phyloP scores from a whole-genome alignment of 2,888 invertebrate species.

The Alviniconcha strummeri region DNA sequence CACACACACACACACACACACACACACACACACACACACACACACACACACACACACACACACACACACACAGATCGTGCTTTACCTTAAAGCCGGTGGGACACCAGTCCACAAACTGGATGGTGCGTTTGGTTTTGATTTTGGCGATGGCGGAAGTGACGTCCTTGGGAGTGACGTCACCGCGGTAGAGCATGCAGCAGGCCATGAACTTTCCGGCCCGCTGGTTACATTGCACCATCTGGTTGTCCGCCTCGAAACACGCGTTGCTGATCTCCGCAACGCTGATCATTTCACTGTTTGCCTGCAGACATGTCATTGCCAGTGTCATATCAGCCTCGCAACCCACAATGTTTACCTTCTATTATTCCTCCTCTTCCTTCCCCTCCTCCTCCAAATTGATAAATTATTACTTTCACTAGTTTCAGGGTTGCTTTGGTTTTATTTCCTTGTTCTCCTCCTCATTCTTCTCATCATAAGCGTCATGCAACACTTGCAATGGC shows the following conservation, averaged over 20 bases:
- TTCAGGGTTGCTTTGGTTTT: no score
- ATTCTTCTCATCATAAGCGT: no score
- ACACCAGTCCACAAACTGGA: constrained; percentile 80
- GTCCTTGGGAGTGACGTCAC: constrained; percentile 72
- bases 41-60: not conserved
- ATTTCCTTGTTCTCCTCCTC: no score
- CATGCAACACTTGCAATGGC: no score
- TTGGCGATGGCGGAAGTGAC: constrained; percentile 75
- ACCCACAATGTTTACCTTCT: no score
- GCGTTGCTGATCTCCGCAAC: constrained; percentile 68
- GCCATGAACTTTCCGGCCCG: constrained; percentile 75
- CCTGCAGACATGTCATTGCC: constrained; percentile 75
- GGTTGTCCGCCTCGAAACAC: constrained; percentile 69
- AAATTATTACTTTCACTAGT: no score
- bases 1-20: no score
- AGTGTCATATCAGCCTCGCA: no score
- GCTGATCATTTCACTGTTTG: constrained; percentile 88
- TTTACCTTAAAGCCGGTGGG: constrained; percentile 82
- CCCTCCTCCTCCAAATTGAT: no score
- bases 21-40: no score
- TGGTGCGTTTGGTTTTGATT: constrained; percentile 91
- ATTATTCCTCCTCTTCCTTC: no score
- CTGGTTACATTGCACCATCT: constrained; percentile 73
- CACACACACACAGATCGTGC: no score
- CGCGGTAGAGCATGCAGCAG: constrained; percentile 73